phyloP scores from a whole-genome alignment of 92 coral and sea anemone genomes.

The Paragorgia papillata region DNA sequence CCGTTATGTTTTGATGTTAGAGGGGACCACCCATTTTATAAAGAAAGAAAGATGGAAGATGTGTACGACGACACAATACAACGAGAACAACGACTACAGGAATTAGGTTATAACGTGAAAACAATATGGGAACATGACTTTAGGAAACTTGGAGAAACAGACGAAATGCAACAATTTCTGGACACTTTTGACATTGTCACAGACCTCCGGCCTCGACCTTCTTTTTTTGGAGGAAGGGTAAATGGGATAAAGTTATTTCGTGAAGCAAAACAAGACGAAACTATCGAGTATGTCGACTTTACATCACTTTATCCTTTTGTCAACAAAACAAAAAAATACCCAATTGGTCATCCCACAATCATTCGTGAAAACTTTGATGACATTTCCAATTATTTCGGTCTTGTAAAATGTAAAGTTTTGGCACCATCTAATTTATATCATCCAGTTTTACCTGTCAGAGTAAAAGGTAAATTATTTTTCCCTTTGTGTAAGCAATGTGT shows the following conservation, averaged over 20 bases:
- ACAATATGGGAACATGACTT: constrained; percentile 60
- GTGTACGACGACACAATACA: constrained; percentile 38
- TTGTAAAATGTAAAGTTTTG: constrained; percentile 40
- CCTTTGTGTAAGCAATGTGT: constrained; percentile 46
- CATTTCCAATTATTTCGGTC: constrained; percentile 30
- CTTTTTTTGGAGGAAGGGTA: constrained; percentile 46
- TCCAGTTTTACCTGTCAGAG: constrained; percentile 32
- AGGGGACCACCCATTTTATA: constrained; percentile 15
- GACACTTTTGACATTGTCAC: constrained; percentile 15
- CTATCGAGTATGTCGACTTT: constrained; percentile 35
- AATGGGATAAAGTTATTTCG: constrained; percentile 10
- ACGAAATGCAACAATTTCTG: constrained; percentile 21
- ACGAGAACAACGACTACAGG: constrained; percentile 24
- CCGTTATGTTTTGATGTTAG: constrained; percentile 26
- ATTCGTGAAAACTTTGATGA: constrained; percentile 35
- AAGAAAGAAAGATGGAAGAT: constrained; percentile 8
- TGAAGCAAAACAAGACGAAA: constrained; percentile 37
- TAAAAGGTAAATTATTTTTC: constrained; percentile 28
- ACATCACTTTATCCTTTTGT: constrained; percentile 49
- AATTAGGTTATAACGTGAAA: constrained; percentile 37
- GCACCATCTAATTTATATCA: constrained; percentile 8
- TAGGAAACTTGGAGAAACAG: constrained; percentile 30
- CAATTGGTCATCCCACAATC: constrained; percentile 41
- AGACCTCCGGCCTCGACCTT: constrained; percentile 6
- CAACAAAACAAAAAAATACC: constrained; percentile 31